Evolutionary conservation across 2,888 invertebrate species (phyloP), one percentile per base, ranked within the genome.

Genomic region (Piscicola geometra): DNA sequence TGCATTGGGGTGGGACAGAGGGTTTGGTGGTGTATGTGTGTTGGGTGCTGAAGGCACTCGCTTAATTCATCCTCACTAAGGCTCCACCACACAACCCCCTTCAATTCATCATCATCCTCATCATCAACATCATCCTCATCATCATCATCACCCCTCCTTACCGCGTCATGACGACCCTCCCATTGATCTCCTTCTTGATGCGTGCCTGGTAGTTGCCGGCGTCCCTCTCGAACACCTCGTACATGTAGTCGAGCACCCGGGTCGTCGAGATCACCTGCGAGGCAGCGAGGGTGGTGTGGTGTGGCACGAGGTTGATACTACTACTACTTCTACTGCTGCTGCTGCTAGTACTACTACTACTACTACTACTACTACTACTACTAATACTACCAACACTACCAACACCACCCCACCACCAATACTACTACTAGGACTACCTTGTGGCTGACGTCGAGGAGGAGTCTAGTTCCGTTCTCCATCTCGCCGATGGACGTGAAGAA

Each of bases 371-470:
- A 28, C 12, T 64, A n/a, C n/a, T n/a, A n/a, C n/a, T n/a, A n/a
- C n/a, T n/a, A n/a, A n/a, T n/a, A n/a, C n/a, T n/a, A n/a, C n/a
- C n/a, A n/a, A n/a, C n/a, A n/a, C n/a, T n/a, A n/a, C n/a, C n/a
- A n/a, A n/a, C n/a, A n/a, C n/a, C n/a, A n/a, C n/a, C n/a, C 32
- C 33, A 67, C 67, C 0, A 28, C 32, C 67, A 67, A 2, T 32
- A 28, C 67, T 9, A 9, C n/a, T 32, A 67, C 28, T n/a, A 67
- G 33, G 5, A 71, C 32, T n/a, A 95, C 90, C 32, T 93, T 88
- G 85, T 94, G 93, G 0, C 92, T 91, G 0, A 92, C 90, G 85
- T 97, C 95, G 18, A 82, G 81, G 75, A 82, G 81, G 71, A 85
- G 76, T 75, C 84, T 70, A 12, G 70, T 32, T 12, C 64, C 69